These are phyloP conservation scores for Pangasius djambal DNA, from an alignment of 2,797 vertebrate species.

Conservation along the genomic window DNA sequence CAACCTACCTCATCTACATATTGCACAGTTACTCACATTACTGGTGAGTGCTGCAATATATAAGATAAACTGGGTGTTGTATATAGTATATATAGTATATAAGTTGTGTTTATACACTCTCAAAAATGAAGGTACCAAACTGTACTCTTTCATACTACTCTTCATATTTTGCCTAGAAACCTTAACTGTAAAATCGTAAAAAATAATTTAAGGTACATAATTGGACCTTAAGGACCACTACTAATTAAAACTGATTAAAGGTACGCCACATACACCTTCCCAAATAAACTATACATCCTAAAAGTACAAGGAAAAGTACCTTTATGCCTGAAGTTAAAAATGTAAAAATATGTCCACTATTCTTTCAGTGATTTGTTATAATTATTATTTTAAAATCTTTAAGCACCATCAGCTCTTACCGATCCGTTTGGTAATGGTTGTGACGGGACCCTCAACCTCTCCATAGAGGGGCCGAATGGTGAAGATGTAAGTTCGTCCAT, in stretches of 20 bases:
- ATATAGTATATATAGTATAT: neutral
- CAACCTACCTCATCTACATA: neutral
- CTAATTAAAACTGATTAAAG: neutral
- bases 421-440: constrained; percentile 74
- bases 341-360: neutral
- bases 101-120: neutral
- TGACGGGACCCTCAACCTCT: constrained; percentile 77
- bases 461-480: constrained; percentile 83
- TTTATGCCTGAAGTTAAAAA: neutral
- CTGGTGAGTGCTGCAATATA: neutral
- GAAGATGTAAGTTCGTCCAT: constrained; percentile 81
- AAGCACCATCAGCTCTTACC: constrained; percentile 65
- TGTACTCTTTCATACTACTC: neutral
- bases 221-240: neutral
- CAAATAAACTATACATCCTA: neutral
- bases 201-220: neutral
- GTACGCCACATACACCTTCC: neutral
- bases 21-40: neutral
- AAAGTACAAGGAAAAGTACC: neutral
- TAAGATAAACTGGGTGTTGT: neutral
- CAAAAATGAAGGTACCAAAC: neutral
- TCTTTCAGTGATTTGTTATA: neutral
- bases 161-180: too few relatives aligned
- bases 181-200: neutral
- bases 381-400: neutral